Percentiles rank a stretch among this genome's conserved stretches.
Evolutionary conservation across 2,888 invertebrate species (phyloP).

Genomic region (Lissonota sp.): DNA sequence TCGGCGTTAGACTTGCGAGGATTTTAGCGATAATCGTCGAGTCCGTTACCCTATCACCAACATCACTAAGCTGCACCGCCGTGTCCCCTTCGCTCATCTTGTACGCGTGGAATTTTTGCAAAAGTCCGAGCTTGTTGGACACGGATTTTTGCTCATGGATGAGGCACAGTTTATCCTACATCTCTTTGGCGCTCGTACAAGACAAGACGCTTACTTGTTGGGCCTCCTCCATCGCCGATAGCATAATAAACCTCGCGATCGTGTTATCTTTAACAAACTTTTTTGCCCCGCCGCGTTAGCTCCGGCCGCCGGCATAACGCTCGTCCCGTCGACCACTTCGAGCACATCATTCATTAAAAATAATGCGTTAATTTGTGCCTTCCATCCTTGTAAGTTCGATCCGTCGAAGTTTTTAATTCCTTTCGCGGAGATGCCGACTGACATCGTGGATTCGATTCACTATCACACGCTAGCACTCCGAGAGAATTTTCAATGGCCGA

Average conservation of each 20-base stretch:
- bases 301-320: slow-evolving; percentile 13
- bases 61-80: slow-evolving; percentile 24
- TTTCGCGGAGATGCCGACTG: slow-evolving; percentile 41
- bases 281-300: slow-evolving; percentile 26
- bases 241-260: slow-evolving; percentile 58
- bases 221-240: slow-evolving; percentile 53
- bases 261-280: slow-evolving; percentile 49
- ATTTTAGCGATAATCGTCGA: not conserved
- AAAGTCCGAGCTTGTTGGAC: slow-evolving; percentile 12
- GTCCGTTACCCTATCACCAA: not conserved
- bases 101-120: slow-evolving; percentile 26
- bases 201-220: slow-evolving; percentile 56
- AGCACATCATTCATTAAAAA: slow-evolving; percentile 38
- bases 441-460: slow-evolving; percentile 39
- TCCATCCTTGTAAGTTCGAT: slow-evolving; percentile 52
- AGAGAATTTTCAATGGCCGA: slow-evolving; percentile 19
- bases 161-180: slow-evolving; percentile 49
- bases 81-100: slow-evolving; percentile 25
- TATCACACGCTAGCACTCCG: slow-evolving; percentile 6
- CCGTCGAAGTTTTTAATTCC: slow-evolving; percentile 41
- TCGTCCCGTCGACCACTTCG: slow-evolving; percentile 33
- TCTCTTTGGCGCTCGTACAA: slow-evolving; percentile 48
- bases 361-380: slow-evolving; percentile 20
- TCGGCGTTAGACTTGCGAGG: slow-evolving; percentile 15
- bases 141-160: slow-evolving; percentile 60